phyloP scores from a whole-genome alignment of 2,797 vertebrate species.

The Gymnodraco acuticeps region DNA sequence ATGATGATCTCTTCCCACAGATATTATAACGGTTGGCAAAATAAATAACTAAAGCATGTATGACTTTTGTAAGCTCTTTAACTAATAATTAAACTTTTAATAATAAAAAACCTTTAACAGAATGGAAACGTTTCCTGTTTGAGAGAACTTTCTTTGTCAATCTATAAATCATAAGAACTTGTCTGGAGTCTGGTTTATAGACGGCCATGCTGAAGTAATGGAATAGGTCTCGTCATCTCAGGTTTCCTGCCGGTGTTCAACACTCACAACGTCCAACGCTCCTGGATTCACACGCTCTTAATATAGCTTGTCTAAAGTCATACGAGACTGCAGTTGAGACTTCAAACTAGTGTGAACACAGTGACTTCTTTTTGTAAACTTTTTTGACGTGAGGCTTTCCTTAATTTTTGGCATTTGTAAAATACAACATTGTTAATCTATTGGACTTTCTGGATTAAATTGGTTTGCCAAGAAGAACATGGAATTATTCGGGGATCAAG shows the following conservation, averaged over 20 bases:
- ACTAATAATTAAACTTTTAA: background rate
- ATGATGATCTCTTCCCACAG: background rate
- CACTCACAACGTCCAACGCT: constrained; percentile 59
- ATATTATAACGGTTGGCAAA: background rate
- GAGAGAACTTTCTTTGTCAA: background rate
- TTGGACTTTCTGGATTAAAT: constrained; percentile 29
- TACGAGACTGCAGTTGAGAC: constrained; percentile 34
- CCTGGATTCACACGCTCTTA: constrained; percentile 81
- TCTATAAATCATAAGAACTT: constrained; percentile 10
- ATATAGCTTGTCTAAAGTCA: constrained; percentile 77
- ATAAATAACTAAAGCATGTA: background rate
- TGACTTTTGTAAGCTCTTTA: background rate
- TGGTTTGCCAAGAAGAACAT: background rate
- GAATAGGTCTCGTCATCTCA: constrained; percentile 72
- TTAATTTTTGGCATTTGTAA: background rate
- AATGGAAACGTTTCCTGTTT: background rate
- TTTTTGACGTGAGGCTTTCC: background rate
- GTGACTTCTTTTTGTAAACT: background rate
- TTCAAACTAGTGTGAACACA: constrained; percentile 24
- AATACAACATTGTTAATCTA: background rate
- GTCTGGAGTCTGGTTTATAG: constrained; percentile 10
- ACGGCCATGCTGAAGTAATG: constrained; percentile 22
- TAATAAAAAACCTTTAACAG: background rate
- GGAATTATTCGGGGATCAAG: constrained; percentile 17
- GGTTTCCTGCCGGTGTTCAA: constrained; percentile 70